Percentiles rank a stretch among this genome's conserved stretches.
phyloP scores from a whole-genome alignment of 1,140 invertebrate species.

The Anagrus nilaparvatae region DNA sequence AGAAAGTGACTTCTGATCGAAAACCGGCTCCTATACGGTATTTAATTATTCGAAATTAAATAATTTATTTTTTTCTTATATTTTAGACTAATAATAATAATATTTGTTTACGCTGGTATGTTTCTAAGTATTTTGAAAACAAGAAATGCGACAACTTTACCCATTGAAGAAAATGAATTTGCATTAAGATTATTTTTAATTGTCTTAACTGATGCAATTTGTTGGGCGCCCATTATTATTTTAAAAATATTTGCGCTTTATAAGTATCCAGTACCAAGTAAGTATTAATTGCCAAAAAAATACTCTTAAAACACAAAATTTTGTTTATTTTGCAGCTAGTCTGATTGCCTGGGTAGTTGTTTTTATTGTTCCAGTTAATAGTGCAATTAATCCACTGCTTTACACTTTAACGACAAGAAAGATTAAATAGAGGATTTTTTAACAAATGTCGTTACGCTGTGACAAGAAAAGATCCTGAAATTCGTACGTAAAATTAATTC shows the following conservation, averaged over 20 bases:
- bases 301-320: no score
- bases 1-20: no score
- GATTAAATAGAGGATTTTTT: constrained; percentile 32
- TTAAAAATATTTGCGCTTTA: constrained; percentile 57
- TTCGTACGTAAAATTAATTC: constrained; percentile 18
- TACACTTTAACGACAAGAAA: constrained; percentile 66
- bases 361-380: constrained; percentile 68
- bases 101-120: constrained; percentile 52
- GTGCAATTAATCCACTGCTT: constrained; percentile 65
- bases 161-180: constrained; percentile 54
- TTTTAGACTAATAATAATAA: constrained; percentile 51
- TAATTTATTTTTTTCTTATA: constrained; percentile 10
- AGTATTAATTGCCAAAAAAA: no score
- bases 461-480: constrained; percentile 20
- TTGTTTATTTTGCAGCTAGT: constrained; percentile 45
- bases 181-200: constrained; percentile 66
- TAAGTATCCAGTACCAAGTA: constrained; percentile 33
- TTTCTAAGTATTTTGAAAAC: constrained; percentile 55
- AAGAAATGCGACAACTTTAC: constrained; percentile 48
- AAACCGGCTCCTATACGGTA: no score
- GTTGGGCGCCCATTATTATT: constrained; percentile 65
- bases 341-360: constrained; percentile 66
- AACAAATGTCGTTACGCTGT: constrained; percentile 21
- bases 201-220: constrained; percentile 60
- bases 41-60: constrained; percentile 1